Evolutionary conservation across 1,140 invertebrate genomes (phyloP).

Genomic region (Drosophila kohkoa): DNA sequence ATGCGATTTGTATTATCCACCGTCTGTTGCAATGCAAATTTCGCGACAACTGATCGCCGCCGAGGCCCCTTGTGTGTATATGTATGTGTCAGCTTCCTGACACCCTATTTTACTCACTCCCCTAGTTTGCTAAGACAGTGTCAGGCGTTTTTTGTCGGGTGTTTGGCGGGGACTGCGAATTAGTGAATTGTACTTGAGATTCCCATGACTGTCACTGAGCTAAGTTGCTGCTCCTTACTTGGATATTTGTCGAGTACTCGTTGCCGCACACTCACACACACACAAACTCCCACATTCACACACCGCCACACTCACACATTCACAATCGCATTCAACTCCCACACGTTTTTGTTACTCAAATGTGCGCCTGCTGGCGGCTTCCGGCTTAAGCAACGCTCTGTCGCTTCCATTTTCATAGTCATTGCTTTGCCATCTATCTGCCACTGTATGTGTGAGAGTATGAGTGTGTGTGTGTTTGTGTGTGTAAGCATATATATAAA

Average conservation of each 20-base stretch:
- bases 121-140: background rate
- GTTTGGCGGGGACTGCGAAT: conserved; percentile 50
- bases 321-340: conserved; percentile 50
- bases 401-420: conserved; percentile 78
- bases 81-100: conserved; percentile 40
- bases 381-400: conserved; percentile 79
- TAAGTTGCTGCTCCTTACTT: conserved; percentile 6
- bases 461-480: conserved; percentile 37
- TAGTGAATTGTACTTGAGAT: conserved; percentile 73
- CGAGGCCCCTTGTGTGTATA: background rate
- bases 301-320: conserved; percentile 1
- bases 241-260: conserved; percentile 21
- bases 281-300: conserved; percentile 4
- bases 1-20: conserved; percentile 49
- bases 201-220: conserved; percentile 62
- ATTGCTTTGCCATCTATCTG: conserved; percentile 43
- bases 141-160: conserved; percentile 13
- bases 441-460: background rate
- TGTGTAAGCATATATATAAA: conserved; percentile 57
- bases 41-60: conserved; percentile 62
- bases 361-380: conserved; percentile 61
- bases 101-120: conserved; percentile 3
- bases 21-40: conserved; percentile 34
- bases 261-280: background rate
- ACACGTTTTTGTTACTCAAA: conserved; percentile 25